Base-by-base conservation (phyloP, 2,888 invertebrate genomes). In the Parnassius smintheus region DNA sequence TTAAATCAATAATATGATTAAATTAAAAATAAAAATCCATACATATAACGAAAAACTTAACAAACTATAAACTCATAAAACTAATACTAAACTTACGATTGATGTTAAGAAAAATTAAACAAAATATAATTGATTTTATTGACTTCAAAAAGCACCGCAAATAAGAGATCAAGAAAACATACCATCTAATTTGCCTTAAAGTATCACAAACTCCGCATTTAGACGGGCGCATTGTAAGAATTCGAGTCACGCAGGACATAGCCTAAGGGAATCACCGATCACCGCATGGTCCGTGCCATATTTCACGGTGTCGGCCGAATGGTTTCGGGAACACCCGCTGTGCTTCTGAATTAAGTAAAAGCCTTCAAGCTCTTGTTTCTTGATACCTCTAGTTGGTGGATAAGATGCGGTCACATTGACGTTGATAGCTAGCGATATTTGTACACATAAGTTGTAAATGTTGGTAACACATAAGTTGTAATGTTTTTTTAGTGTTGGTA, bases 331-430 rank as follows among this genome's bases (percentile, higher is more conserved):
- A 93, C 94, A 92, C 94, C 94, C 93, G 94, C 94, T 94, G 94
- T 92, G 94, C 94, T 94, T 93, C 94, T 94, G 94, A 93, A 94
- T 94, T 94, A 93, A 93, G 93, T 93, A 94, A 93, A 93, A 93
- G 93, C 93, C 94, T 93, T 91, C 92, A 92, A 94, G 94, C 94
- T 93, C 93, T 93, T 93, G 92, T 93, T 90, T 85, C 88, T 90
- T 88, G 88, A 91, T 88, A 91, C 91, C 91, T 89, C 88, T 91
- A 91, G 91, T 89, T 85, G 82, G 77, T 75, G 67, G 72, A 78
- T 73, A 77, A 69, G 88, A 66, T 60, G 70, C 54, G 79, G 66
- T 69, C 75, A 85, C 68, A 77, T 50, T 77, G 77, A 65, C 62
- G 62, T 46, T 51, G 41, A 46, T 42, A 62, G 35, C 35, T 4